Conservation (phyloP, 2,113 vertebrate species). For the Gopherus flavomarginatus region DNA sequence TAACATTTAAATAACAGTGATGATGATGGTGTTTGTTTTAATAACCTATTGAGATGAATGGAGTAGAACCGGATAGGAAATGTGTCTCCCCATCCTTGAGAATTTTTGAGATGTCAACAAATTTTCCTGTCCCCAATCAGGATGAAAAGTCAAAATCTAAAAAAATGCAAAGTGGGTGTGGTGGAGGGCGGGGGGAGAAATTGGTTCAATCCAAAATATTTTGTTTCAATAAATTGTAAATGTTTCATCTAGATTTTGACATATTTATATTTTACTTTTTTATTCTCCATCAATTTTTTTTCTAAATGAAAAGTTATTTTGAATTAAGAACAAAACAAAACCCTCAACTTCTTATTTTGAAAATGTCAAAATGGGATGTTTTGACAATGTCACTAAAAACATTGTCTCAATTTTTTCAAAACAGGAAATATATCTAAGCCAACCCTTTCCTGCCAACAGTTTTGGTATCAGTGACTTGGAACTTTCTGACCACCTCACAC, state of each 20-base stretch:
- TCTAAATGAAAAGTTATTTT: background rate
- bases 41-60: background rate
- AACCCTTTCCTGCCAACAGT: background rate
- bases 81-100: background rate
- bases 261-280: background rate
- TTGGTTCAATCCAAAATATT: background rate
- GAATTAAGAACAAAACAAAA: background rate
- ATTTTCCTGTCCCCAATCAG: background rate
- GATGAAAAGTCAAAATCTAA: background rate
- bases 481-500: background rate
- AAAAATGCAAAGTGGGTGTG: background rate
- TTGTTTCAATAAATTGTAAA: background rate
- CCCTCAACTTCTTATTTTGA: background rate
- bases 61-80: background rate
- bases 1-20: background rate
- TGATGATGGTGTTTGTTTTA: conserved; percentile 10
- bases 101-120: background rate
- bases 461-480: background rate
- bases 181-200: background rate
- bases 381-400: background rate
- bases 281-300: background rate
- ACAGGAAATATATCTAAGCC: background rate
- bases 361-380: background rate
- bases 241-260: background rate
- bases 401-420: background rate